Base-by-base conservation (phyloP, 2,797 vertebrate genomes). In the Helarctos malayanus region DNA sequence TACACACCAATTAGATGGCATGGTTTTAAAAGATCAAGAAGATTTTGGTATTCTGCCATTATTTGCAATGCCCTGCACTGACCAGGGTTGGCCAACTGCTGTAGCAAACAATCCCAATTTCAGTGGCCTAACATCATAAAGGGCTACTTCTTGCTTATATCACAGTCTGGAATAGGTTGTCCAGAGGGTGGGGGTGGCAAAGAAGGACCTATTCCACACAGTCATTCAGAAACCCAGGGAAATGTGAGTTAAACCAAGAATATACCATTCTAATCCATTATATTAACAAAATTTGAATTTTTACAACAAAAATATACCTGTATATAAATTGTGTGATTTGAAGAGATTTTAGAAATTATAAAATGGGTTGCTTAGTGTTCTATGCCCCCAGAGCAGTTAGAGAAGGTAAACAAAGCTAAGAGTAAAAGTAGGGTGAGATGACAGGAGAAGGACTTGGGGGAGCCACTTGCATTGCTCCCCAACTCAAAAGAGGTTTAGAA, bases 271-370 rank as follows among this genome's bases (percentile, higher is more conserved):
- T 79, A 56, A 49, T 25, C 38, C 49, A 79, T 38, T 12, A 11
- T 38, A 78, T 11, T 75, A 12, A 76, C 38, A 87, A 86, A 29
- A 91, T 54, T n/a, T 52, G 21, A 88, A 76, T 23, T 38, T 91
- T 57, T 76, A 87, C 15, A 65, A 95, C 29, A 91, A 94, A 86
- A 75, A 65, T 25, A 52, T 9, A 32, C 10, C 21, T 41, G 15
- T 35, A 35, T 80, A 41, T 56, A 85, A 89, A 80, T 21, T 90
- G 13, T 45, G 25, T 65, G 41, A 49, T 56, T 95, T 61, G 47
- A 38, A 76, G 49, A 79, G 52, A 71, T 75, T 94, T 90, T 61
- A 75, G 65, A 52, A 92, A 85, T 75, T 89, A 45, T 29, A 69
- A 89, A 90, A 45, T 10, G 57, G 57, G 9, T 81, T 54, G 14